Conservation (phyloP, 2,797 vertebrate species). For the Acanthornis magna region DNA sequence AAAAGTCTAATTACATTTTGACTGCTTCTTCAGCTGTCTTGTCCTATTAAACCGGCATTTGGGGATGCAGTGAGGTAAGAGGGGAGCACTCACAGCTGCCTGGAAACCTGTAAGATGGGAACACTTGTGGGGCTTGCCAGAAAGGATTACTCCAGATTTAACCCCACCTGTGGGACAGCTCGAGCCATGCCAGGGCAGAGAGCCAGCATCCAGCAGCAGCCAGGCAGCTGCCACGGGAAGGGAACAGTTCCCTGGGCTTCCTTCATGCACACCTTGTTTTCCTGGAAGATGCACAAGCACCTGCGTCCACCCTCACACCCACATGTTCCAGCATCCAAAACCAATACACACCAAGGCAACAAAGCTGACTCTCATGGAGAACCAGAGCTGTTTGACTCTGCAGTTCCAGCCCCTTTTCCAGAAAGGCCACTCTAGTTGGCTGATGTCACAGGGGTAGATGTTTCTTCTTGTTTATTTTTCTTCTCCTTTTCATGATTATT, state of each 20-base stretch:
- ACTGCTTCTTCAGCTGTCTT: constrained; percentile 28
- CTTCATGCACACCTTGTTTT: background rate
- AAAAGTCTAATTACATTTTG: constrained; percentile 55
- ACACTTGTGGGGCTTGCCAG: background rate
- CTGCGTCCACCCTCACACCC: background rate
- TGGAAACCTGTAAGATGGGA: background rate
- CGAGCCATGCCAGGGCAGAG: background rate
- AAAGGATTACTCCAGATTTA: background rate
- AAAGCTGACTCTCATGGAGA: background rate
- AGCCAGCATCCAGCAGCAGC: background rate
- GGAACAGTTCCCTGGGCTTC: background rate
- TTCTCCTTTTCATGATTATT: background rate
- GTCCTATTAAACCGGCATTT: constrained; percentile 2
- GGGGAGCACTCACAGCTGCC: background rate
- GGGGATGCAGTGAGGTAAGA: background rate
- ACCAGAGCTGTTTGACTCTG: background rate
- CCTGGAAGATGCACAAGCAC: background rate
- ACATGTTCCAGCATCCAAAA: background rate
- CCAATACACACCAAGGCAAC: background rate
- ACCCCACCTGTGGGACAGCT: background rate
- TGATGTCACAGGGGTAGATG: background rate
- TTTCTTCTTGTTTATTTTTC: background rate
- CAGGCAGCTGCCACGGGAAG: background rate
- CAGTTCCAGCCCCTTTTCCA: background rate
- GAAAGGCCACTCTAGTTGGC: background rate